phyloP scores from a whole-genome alignment of 92 coral and sea anemone species.

The Palythoa heliodiscus region DNA sequence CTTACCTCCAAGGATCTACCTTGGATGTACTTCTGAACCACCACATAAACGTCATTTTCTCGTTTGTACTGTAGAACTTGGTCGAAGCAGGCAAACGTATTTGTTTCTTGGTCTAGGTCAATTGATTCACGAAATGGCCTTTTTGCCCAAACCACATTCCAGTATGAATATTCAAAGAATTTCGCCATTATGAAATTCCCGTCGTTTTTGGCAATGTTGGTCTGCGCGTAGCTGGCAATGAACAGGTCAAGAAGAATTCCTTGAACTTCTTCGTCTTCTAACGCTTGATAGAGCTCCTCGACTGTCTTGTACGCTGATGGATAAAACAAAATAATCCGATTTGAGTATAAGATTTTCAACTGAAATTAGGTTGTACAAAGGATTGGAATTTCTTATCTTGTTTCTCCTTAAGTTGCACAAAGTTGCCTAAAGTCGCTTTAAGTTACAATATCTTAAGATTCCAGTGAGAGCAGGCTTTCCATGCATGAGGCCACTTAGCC shows the following conservation, averaged over 20 bases:
- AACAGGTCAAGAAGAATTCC: slow-evolving; percentile 31
- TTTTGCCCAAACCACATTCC: slow-evolving; percentile 18
- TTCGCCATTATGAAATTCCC: slow-evolving; percentile 33
- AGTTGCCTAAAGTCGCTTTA: neutral
- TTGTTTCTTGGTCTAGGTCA: neutral
- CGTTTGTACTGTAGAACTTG: neutral
- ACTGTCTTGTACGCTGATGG: slow-evolving; percentile 14
- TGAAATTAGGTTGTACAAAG: neutral
- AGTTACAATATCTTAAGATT: too few relatives aligned
- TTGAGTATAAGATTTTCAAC: neutral
- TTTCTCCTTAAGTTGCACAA: too few relatives aligned
- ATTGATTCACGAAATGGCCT: slow-evolving; percentile 21
- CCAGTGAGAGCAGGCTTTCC: too few relatives aligned
- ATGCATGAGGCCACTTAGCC: too few relatives aligned
- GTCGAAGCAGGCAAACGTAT: slow-evolving; percentile 6
- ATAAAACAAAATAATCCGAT: neutral
- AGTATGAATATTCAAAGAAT: slow-evolving; percentile 31
- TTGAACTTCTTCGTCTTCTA: slow-evolving; percentile 12
- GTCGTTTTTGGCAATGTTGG: slow-evolving; percentile 19
- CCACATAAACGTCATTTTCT: slow-evolving; percentile 30
- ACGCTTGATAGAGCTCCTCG: slow-evolving; percentile 30
- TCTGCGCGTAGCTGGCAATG: slow-evolving; percentile 38
- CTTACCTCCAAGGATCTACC: slow-evolving; percentile 38
- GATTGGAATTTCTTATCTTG: too few relatives aligned
- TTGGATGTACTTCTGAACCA: slow-evolving; percentile 39